phyloP scores from a whole-genome alignment of 92 coral and sea anemone species.

The Actinostola sp. region DNA sequence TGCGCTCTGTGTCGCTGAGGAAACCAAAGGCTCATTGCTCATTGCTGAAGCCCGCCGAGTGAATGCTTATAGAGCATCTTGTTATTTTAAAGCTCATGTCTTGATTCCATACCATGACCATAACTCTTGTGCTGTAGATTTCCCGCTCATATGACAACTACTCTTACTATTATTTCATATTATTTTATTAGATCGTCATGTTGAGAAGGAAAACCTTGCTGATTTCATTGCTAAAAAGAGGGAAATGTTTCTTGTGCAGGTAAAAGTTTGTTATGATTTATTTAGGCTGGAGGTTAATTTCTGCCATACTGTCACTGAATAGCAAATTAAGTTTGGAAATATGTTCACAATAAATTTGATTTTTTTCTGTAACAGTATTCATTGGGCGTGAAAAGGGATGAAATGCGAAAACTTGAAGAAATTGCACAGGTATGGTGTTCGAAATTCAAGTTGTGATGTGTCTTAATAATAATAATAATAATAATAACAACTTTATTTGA shows the following conservation, averaged over 20 bases:
- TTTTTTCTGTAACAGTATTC: slow-evolving; percentile 68
- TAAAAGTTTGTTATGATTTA: slow-evolving; percentile 8
- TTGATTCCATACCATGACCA: no score
- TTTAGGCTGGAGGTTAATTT: background rate
- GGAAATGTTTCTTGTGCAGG: slow-evolving; percentile 99
- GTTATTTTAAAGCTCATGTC: no score
- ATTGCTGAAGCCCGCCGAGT: no score
- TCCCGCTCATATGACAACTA: no score
- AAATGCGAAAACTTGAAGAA: slow-evolving; percentile 99
- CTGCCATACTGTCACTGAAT: background rate
- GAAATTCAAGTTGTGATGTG: no score
- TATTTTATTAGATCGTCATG: slow-evolving; percentile 79
- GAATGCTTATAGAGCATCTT: no score
- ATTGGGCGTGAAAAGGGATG: slow-evolving; percentile 96
- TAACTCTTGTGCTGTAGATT: no score
- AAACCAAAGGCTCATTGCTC: no score
- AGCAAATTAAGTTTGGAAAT: background rate
- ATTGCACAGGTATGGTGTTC: slow-evolving; percentile 95
- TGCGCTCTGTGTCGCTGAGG: no score
- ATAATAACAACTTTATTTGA: background rate
- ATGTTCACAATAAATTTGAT: background rate
- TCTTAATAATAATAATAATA: background rate
- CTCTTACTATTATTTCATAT: background rate
- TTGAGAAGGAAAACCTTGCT: slow-evolving; percentile 95
- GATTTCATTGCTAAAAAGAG: slow-evolving; percentile 98